Conservation (phyloP, 2,113 vertebrate species). For the Hylia prasina region DNA sequence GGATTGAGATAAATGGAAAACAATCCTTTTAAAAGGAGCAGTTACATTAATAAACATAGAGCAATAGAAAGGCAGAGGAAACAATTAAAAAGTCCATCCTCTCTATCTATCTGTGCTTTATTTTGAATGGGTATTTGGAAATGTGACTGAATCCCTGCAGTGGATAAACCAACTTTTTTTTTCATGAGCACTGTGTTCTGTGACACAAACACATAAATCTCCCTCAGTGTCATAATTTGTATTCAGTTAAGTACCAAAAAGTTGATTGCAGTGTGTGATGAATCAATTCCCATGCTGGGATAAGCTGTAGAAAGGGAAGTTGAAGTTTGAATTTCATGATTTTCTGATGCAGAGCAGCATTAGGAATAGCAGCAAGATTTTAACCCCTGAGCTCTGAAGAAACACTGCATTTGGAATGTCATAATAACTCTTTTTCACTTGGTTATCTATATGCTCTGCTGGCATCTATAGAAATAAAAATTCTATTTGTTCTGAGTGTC, state of each 20-base stretch:
- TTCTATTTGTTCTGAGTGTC: neutral
- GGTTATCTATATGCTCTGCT: neutral
- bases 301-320: slow-evolving; percentile 5
- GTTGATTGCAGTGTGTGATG: slow-evolving; percentile 38
- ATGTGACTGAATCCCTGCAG: neutral
- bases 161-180: neutral
- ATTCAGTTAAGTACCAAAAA: slow-evolving; percentile 54
- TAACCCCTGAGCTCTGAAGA: neutral
- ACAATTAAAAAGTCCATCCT: neutral
- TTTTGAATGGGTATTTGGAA: neutral
- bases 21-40: neutral
- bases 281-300: slow-evolving; percentile 46
- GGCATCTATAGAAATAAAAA: neutral
- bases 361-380: slow-evolving; percentile 25
- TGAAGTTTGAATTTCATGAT: slow-evolving; percentile 35
- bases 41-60: neutral
- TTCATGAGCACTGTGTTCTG: neutral
- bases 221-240: neutral
- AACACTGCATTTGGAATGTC: neutral
- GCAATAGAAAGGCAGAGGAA: neutral
- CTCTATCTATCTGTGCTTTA: neutral
- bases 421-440: neutral
- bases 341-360: neutral
- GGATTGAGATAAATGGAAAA: neutral
- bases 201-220: slow-evolving; percentile 10